Evolutionary conservation across 2,113 vertebrate species (phyloP), one percentile per base, ranked within the genome.

Genomic region (Ailuropoda melanoleuca): DNA sequence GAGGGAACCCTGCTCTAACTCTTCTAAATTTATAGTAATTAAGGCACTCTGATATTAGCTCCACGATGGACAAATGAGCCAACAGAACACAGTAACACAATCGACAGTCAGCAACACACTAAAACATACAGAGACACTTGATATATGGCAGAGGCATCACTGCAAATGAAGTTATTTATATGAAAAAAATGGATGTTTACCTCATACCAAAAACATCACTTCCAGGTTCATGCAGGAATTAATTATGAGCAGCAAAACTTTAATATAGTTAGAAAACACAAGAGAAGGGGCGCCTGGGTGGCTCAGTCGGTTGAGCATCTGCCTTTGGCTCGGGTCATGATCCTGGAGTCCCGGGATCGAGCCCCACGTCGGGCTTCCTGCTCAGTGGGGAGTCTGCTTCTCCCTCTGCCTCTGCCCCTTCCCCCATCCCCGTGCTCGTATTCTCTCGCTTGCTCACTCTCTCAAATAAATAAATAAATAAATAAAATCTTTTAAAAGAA

Each of bases 191-290:
- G 77, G 37, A 88, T 90, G 24, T 75, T 92, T 68, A 88, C 62
- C 56, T 60, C 48, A 70, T 24, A 72, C 21, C 23, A 66, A 87
- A 87, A 77, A 83, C 37, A 60, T 37, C 18, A 94, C 2, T 43
- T 92, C 43, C 77, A 29, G 6, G 19, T 39, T 96, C 77, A 68
- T 39, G 64, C 46, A 93, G 50, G 34, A 89, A 78, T 83, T 50
- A 66, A 90, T 74, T 70, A 72, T 64, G 50, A 95, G 58, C 66
- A 68, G 60, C n/a, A 53, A 95, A 94, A 88, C 60, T 74, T 93
- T 39, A 91, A 53, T 34, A 56, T 53, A 88, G 12, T 66, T 78
- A 84, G 50, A 89, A 92, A 70, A 72, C 34, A n/a, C 34, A 68
- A 37, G 34, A 68, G 66, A 68, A 68, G n/a, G 66, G 66, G 17